A percentile compares a stretch with the other conserved stretches of the same genome.
Conservation (phyloP, 2,888 invertebrate genomes). For the Iphiclides podalirius region DNA sequence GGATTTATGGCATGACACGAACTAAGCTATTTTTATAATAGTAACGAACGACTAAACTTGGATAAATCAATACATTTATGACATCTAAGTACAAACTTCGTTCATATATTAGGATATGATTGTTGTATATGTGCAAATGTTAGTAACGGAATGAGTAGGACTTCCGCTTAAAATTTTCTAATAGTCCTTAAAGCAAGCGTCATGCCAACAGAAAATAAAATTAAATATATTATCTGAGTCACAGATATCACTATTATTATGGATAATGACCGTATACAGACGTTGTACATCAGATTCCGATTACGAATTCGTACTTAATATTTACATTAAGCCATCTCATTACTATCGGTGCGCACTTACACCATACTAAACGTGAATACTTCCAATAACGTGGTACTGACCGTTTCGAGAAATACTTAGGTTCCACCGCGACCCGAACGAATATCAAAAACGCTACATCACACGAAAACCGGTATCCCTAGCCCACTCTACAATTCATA, state of each 20-base stretch:
- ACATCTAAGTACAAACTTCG: slow-evolving; percentile 1
- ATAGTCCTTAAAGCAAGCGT: no score
- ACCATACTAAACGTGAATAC: neutral
- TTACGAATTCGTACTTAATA: slow-evolving; percentile 60
- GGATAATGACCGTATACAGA: slow-evolving; percentile 73
- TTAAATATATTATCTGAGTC: slow-evolving; percentile 36
- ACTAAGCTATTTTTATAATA: slow-evolving; percentile 4
- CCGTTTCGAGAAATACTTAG: neutral
- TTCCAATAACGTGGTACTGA: neutral
- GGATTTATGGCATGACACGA: slow-evolving; percentile 52
- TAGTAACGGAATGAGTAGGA: no score
- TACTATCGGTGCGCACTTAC: slow-evolving; percentile 1
- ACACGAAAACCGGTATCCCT: slow-evolving; percentile 7
- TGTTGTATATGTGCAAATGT: no score
- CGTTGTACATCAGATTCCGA: slow-evolving; percentile 77
- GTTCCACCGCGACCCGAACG: slow-evolving; percentile 1
- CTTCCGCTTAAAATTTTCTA: no score
- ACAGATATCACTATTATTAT: slow-evolving; percentile 53
- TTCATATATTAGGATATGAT: no score
- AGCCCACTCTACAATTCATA: slow-evolving; percentile 13
- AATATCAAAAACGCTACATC: neutral
- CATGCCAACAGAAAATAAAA: slow-evolving; percentile 30
- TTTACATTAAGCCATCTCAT: slow-evolving; percentile 44
- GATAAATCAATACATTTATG: slow-evolving; percentile 10
- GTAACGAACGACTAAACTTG: slow-evolving; percentile 2